Base-by-base conservation (phyloP, 2,888 invertebrate species). In the Sesamia inferens region DNA sequence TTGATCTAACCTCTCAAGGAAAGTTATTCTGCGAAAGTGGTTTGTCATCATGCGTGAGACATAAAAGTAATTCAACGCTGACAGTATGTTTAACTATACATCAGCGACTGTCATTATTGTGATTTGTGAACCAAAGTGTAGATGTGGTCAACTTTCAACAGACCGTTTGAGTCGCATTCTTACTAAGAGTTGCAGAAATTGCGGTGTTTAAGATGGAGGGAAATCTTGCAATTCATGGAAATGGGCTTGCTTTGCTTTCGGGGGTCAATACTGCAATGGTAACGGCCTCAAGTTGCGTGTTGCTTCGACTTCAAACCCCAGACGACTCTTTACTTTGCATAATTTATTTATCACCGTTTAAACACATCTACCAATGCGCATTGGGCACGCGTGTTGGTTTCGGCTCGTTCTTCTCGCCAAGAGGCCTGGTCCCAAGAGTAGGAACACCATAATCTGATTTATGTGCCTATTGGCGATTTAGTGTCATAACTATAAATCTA, bases 1-100 rank as follows among this genome's bases (percentile, higher is more conserved):
- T 24, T 67, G 62, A 58, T 66, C 24, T 64, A 44, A 67, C 67
- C 48, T 48, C 44, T 6, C 58, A 44, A 66, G 22, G 80, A 81
- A 83, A 81, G 74, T 72, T 67, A 64, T 51, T 66, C 31, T 66
- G 55, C 54, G 68, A 78, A 79, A 69, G 74, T 79, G 71, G 75
- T 75, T 47, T 69, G 75, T 83, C 71, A 71, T 59, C 51, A 79
- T 54, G 81, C 83, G 83, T 81, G 81, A 66, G 47, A 66, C 65
- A 83, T 59, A 47, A 66, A 54, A 59, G 70, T 83, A 83, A 71
- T 66, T 81, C 66, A 81, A 59, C 62, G 79, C 19, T 64, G 79
- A 78, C 73, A 64, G 83, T 67, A 55, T 78, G 55, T 69, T 66
- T 69, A 83, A 66, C 75, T 61, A 79, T 79, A 63, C 55, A 75